Evolutionary conservation across 2,888 invertebrate genomes (phyloP).

Genomic region (Tinea semifulvella): DNA sequence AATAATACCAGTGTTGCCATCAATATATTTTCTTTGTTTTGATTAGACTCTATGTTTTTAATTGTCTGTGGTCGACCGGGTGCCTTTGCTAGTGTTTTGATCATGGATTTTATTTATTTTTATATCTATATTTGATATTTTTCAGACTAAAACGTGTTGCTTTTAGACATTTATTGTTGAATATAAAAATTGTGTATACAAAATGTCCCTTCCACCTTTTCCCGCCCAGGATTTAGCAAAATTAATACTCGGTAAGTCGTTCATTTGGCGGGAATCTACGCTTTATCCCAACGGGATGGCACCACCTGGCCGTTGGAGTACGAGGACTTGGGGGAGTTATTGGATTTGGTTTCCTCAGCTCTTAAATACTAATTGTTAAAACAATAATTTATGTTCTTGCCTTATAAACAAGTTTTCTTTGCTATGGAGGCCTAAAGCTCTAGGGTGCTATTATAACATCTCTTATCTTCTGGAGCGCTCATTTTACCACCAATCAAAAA

Average conservation of each 20-base stretch:
- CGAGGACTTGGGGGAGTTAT: no score
- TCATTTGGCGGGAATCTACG: slow-evolving; percentile 50
- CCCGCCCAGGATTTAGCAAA: slow-evolving; percentile 56
- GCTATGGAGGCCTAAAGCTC: no score
- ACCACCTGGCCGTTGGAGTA: no score
- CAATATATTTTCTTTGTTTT: slow-evolving; percentile 6
- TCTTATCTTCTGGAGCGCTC: no score
- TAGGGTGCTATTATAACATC: no score
- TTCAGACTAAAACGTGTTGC: not conserved
- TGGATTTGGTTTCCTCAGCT: no score
- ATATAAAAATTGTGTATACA: slow-evolving; percentile 12
- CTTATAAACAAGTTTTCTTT: no score
- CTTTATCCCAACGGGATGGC: not conserved
- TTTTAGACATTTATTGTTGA: not conserved
- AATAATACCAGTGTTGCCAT: not conserved
- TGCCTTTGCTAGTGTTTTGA: not conserved
- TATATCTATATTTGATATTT: not conserved
- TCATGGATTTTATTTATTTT: not conserved
- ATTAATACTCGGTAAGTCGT: slow-evolving; percentile 49
- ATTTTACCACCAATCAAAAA: no score
- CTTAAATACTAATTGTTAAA: no score
- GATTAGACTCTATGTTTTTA: not conserved
- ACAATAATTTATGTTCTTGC: no score
- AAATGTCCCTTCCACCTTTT: slow-evolving; percentile 50
- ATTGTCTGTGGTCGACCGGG: slow-evolving; percentile 8